These are phyloP conservation scores for Vulpes lagopus DNA, from an alignment of 2,113 vertebrate species.

Conservation along the genomic window DNA sequence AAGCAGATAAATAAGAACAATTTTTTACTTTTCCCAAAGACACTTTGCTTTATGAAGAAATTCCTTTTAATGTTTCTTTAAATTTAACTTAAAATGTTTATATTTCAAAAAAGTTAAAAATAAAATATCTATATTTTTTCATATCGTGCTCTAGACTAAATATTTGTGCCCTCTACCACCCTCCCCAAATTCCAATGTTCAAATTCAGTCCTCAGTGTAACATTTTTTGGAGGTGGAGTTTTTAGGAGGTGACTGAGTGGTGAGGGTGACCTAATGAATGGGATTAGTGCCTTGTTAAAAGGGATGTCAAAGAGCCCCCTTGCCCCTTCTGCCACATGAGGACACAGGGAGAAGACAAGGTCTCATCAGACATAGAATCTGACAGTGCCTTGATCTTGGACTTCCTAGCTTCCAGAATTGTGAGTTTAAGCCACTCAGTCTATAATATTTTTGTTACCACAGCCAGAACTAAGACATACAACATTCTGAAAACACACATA, in stretches of 20 bases:
- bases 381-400: not conserved
- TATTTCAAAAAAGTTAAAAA: not conserved
- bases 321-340: not conserved
- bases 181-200: not conserved
- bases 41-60: not conserved
- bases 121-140: not conserved
- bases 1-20: not conserved
- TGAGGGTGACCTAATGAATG: not conserved
- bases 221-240: not conserved
- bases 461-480: not conserved
- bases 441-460: not conserved
- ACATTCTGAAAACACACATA: not conserved
- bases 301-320: not conserved
- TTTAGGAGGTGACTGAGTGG: not conserved
- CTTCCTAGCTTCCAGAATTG: not conserved
- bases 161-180: not conserved
- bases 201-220: not conserved
- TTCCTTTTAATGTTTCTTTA: not conserved
- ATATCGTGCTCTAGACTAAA: too few species aligned
- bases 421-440: not conserved
- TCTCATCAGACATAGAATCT: not conserved
- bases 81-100: not conserved
- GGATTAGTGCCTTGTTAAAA: not conserved
- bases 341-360: not conserved
- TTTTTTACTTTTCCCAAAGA: not conserved